Evolutionary conservation across 2,888 invertebrate genomes (phyloP).

Genomic region (Exephanes ischioxanthus): DNA sequence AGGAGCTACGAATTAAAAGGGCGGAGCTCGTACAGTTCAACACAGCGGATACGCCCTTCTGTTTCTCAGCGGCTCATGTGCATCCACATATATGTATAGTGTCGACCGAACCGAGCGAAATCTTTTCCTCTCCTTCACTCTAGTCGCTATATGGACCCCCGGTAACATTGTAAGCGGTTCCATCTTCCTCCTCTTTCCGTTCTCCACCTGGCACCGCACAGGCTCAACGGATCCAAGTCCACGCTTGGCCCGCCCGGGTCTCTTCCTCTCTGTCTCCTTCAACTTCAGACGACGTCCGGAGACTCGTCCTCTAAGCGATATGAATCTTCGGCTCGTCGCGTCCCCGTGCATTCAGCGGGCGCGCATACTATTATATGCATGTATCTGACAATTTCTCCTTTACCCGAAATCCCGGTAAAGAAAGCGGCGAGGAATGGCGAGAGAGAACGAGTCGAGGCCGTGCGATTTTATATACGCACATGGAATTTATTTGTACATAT

Average conservation of each 20-base stretch:
- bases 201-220: conserved; percentile 62
- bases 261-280: background rate
- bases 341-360: conserved; percentile 26
- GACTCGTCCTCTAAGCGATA: conserved; percentile 57
- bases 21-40: too few relatives aligned
- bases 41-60: too few relatives aligned
- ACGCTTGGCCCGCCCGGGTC: conserved; percentile 32
- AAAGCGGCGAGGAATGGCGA: background rate
- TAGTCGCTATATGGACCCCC: conserved; percentile 36
- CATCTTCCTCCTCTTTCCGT: conserved; percentile 50
- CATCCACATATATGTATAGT: conserved; percentile 17
- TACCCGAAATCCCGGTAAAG: conserved; percentile 19
- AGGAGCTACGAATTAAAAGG: background rate
- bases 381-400: conserved; percentile 55
- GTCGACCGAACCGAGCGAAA: conserved; percentile 1
- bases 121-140: conserved; percentile 33
- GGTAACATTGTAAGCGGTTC: conserved; percentile 49
- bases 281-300: conserved; percentile 19
- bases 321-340: conserved; percentile 54
- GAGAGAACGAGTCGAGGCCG: background rate
- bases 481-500: background rate
- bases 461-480: conserved; percentile 4
- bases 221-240: conserved; percentile 55
- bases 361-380: conserved; percentile 64
- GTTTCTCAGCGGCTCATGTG: background rate